Conservation (phyloP, 2,113 vertebrate genomes). For the Brienomyrus brachyistius region DNA sequence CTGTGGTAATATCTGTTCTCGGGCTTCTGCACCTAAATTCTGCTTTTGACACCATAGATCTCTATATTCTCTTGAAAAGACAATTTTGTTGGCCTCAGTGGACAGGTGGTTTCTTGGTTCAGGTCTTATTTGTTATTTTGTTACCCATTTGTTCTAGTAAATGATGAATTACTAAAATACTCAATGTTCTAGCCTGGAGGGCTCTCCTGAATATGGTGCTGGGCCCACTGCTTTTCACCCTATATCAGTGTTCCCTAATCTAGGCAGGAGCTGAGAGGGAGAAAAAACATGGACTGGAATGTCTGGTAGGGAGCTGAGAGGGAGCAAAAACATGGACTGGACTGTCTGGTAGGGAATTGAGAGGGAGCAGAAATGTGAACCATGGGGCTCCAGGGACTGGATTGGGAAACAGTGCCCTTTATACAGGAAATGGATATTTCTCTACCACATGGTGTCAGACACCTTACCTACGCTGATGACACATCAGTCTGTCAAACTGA, state of each 20-base stretch:
- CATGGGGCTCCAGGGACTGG: not conserved
- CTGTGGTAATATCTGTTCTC: not conserved
- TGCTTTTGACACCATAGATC: not conserved
- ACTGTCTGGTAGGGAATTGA: not conserved
- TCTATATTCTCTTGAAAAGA: not conserved
- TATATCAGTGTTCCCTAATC: not conserved
- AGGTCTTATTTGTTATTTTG: not conserved
- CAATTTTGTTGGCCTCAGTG: not conserved
- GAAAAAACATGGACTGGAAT: not conserved
- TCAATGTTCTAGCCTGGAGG: not conserved
- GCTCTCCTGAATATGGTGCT: not conserved
- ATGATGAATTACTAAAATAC: not conserved
- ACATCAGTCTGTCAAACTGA: not conserved
- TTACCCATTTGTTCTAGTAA: not conserved
- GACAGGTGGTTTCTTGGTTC: not conserved
- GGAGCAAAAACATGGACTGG: not conserved
- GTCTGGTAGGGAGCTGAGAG: not conserved
- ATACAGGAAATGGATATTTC: not conserved
- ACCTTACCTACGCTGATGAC: not conserved
- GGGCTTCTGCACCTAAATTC: not conserved
- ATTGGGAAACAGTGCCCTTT: not conserved
- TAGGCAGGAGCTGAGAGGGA: not conserved
- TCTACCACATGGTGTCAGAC: not conserved
- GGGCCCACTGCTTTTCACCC: not conserved
- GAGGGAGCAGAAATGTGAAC: not conserved